A percentile compares a stretch with the other conserved stretches of the same genome.
Conservation (phyloP, 2,797 vertebrate genomes). For the Falco novaeseelandiae region DNA sequence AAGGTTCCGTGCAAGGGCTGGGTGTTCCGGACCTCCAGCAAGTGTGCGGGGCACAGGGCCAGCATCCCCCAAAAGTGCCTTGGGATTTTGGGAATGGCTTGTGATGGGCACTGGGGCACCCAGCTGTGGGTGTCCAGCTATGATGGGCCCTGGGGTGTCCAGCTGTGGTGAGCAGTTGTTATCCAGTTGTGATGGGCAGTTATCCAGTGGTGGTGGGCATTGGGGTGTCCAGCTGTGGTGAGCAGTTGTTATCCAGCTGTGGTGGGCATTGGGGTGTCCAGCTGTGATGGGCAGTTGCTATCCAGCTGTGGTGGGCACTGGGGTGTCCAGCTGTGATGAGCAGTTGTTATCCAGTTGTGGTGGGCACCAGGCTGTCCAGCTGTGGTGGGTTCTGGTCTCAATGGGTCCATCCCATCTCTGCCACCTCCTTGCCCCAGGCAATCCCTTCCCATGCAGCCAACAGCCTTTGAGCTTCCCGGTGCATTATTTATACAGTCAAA, state of each 20-base stretch:
- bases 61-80: neutral
- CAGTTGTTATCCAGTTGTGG: too few species aligned
- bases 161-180: neutral
- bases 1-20: neutral
- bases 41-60: neutral
- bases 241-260: neutral
- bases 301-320: neutral
- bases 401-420: neutral
- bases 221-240: neutral
- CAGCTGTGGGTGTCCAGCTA: neutral
- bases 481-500: conserved; percentile 54
- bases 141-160: neutral
- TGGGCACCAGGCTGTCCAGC: neutral
- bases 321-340: neutral
- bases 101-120: neutral
- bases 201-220: neutral
- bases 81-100: neutral
- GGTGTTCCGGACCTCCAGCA: neutral
- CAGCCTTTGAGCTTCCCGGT: neutral
- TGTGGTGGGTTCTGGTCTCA: neutral
- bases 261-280: neutral
- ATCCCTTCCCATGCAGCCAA: neutral
- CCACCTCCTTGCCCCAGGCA: neutral
- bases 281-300: neutral
- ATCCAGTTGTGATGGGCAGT: neutral